These are phyloP conservation scores for Platorchestia sp. DNA, from an alignment of 1,140 invertebrate species.

Conservation along the genomic window DNA sequence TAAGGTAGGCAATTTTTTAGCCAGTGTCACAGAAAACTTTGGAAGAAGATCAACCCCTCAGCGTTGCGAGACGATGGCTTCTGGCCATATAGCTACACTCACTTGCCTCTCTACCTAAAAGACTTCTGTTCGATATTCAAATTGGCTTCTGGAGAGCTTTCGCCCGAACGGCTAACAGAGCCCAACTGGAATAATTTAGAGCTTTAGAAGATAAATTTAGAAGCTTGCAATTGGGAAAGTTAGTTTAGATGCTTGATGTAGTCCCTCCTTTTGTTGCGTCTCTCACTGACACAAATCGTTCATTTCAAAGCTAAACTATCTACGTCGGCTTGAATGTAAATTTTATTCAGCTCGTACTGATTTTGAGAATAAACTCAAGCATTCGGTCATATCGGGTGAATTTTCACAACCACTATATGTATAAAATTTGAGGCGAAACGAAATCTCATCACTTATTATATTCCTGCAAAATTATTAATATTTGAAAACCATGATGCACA, in stretches of 20 bases:
- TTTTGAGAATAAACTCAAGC: too few species aligned
- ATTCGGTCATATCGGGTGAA: too few species aligned
- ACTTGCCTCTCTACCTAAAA: background rate
- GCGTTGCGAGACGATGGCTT: background rate
- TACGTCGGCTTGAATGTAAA: background rate
- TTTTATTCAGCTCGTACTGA: too few species aligned
- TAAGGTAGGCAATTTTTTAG: constrained; percentile 43
- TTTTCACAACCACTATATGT: too few species aligned
- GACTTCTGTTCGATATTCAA: constrained; percentile 47
- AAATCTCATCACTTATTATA: too few species aligned
- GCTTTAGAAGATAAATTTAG: constrained; percentile 40
- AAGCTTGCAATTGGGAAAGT: constrained; percentile 36
- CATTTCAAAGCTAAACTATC: background rate
- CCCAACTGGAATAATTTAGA: constrained; percentile 31
- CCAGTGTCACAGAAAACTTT: background rate
- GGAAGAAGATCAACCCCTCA: constrained; percentile 1
- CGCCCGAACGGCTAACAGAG: constrained; percentile 37
- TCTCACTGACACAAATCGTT: background rate
- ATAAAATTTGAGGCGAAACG: too few species aligned
- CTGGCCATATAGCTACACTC: background rate
- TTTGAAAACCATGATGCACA: too few species aligned
- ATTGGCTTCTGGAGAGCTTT: constrained; percentile 46
- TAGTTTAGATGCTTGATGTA: background rate
- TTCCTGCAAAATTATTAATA: too few species aligned
- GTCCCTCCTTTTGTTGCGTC: background rate